These are phyloP conservation scores for Lepus europaeus DNA, from an alignment of 2,113 vertebrate genomes.

Conservation along the genomic window DNA sequence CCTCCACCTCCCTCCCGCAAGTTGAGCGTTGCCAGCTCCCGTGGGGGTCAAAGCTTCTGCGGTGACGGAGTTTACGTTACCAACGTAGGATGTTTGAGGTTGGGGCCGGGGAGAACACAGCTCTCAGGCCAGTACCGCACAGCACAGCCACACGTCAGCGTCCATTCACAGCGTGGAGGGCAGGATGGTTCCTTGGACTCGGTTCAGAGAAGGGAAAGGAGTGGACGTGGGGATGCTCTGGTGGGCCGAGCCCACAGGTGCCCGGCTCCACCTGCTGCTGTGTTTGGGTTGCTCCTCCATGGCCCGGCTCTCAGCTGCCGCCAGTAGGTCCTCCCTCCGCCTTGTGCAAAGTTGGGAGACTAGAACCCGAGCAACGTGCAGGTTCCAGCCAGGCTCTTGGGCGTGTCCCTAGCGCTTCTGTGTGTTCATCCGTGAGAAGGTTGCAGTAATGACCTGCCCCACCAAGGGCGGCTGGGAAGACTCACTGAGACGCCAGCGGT, in stretches of 20 bases:
- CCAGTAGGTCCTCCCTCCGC: background rate
- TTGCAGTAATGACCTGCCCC: background rate
- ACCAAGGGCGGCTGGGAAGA: background rate
- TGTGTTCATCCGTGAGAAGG: background rate
- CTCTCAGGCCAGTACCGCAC: background rate
- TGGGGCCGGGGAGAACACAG: background rate
- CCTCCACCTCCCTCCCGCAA: background rate
- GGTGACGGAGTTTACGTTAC: background rate
- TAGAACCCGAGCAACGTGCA: too few relatives aligned
- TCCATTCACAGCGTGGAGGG: fast-evolving
- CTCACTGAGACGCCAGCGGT: background rate
- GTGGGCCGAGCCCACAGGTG: fast-evolving
- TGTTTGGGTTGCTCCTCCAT: fast-evolving
- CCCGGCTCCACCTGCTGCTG: fast-evolving
- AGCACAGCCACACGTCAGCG: fast-evolving
- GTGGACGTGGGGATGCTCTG: fast-evolving
- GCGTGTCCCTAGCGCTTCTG: background rate
- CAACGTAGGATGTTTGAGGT: fast-evolving
- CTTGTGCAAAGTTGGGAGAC: background rate
- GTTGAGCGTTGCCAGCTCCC: fast-evolving
- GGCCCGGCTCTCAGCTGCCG: background rate
- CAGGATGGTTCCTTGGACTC: background rate
- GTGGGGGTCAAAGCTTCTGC: background rate
- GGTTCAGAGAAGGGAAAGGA: background rate
- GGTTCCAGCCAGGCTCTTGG: background rate